Base-by-base conservation (phyloP, 2,113 vertebrate species). In the crab-eating macaque (Macaca fascicularis) region DNA sequence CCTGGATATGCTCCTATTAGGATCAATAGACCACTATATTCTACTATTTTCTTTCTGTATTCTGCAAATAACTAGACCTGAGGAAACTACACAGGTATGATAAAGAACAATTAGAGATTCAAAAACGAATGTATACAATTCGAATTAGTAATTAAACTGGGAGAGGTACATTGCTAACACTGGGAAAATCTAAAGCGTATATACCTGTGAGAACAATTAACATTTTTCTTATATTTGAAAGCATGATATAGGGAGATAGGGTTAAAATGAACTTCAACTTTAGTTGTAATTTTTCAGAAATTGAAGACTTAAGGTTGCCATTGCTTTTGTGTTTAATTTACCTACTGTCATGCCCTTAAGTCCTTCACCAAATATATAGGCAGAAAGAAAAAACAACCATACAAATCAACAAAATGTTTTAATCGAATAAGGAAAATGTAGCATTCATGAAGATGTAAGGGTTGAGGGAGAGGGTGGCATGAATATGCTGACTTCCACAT, bases 101-200 rank as follows among this genome's bases (percentile, higher is more conserved):
- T 57, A 30, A 95, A 67, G 38, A 93, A 57, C 5, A 85, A 10
- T 30, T 88, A 90, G 16, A 95, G 30, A 79, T 61, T 87, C 38
- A 25, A 64, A 88, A 82, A 32, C 22, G 23, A 90, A 93, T 38
- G 4, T 67, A 16, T 57, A 23, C 14, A 75, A 43, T 78, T 74
- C 74, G 67, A 93, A 69, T 95, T 80, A 87, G 32, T 59, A 69
- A 35, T 93, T 93, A 20, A 95, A 85, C 16, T 64, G 43, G 76
- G 69, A 88, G 50, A 85, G 25, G 25, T 45, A 82, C 25, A 72
- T 48, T 57, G 50, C 45, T 50, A 85, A 85, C 27, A 86, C 6
- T 27, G 14, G 5, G 11, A 35, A 92, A 95, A 86, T 43, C 35
- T 90, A 79, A 94, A 85, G 55, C 7, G 59, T 50, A 79, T 50